Conservation (phyloP, 2,888 invertebrate genomes). For the Augiades crinisus region DNA sequence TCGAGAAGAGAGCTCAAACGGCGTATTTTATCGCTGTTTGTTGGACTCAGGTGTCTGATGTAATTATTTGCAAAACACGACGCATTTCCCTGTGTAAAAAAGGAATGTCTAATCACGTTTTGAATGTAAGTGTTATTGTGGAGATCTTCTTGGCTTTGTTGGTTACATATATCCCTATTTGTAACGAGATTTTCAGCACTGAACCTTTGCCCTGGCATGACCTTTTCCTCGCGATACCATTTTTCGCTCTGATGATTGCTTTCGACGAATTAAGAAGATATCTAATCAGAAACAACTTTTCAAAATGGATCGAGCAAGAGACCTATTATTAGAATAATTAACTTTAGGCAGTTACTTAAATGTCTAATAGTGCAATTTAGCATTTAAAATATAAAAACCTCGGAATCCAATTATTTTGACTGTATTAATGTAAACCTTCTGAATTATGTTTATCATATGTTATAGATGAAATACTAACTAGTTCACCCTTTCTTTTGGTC, state of each 20-base stretch:
- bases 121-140: constrained; percentile 83
- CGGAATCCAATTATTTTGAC: too few species aligned
- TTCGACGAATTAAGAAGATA: constrained; percentile 88
- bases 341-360: too few species aligned
- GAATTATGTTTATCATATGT: too few species aligned
- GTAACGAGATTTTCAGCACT: constrained; percentile 85
- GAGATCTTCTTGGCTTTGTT: constrained; percentile 84
- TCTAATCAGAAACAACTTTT: constrained; percentile 84
- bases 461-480: too few species aligned
- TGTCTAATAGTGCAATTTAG: too few species aligned
- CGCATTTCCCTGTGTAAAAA: constrained; percentile 87
- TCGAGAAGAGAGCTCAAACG: constrained; percentile 89
- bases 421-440: too few species aligned
- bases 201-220: constrained; percentile 85
- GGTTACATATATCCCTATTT: constrained; percentile 86
- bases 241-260: constrained; percentile 86
- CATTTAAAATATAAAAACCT: too few species aligned
- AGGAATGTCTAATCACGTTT: constrained; percentile 86
- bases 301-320: constrained; percentile 87
- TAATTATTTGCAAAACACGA: constrained; percentile 89
- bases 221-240: constrained; percentile 88
- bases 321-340: constrained; percentile 88
- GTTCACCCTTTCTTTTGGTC: too few species aligned
- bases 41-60: constrained; percentile 88
- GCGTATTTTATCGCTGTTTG: constrained; percentile 91